Base-by-base conservation (phyloP, 2,888 invertebrate genomes). In the Bombyx huttoni region DNA sequence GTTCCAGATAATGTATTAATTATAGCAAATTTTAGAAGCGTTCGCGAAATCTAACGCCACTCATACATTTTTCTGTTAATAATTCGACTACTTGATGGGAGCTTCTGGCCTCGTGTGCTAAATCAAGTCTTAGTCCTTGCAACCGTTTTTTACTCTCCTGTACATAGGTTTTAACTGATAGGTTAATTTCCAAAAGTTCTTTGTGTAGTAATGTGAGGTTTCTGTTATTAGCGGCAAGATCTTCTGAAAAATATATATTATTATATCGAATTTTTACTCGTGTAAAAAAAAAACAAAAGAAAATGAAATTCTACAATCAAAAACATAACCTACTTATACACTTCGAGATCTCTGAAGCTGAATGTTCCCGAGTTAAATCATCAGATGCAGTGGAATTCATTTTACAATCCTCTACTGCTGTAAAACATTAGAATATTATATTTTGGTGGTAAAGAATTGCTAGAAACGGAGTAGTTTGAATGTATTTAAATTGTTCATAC, bases 301-400 rank as follows among this genome's bases (percentile, higher is more conserved):
- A 73, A 57, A 59, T 53, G 56, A 62, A 59, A 58, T 55, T 56
- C 56, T 59, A 62, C 63, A 64, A 81, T 83, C 80, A 61, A 81
- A 81, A 82, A 73, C 67, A 75, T 84, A 83, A 84, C 86, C 81
- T 81, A 88, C 87, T 71, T 66, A 86, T 56, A 73, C 76, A 80
- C 71, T 79, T 78, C 56, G 79, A 75, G 59, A 78, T 72, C 64
- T 81, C 78, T 57, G 67, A 72, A 59, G 81, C 78, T 62, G 84
- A 75, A 64, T 79, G 66, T 67, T 85, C 82, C 62, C 78, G 77
- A 63, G 71, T 71, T 59, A 79, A 68, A 72, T 85, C 84, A 57
- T 82, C 80, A 64, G 73, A 79, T 68, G 74, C 67, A 74, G 73
- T 71, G 63, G 87, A 87, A 86, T 87, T 81, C 87, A 88, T 88